Evolutionary conservation across 2,888 invertebrate species (phyloP), one percentile per base, ranked within the genome.

Genomic region (Melanotus villosus): DNA sequence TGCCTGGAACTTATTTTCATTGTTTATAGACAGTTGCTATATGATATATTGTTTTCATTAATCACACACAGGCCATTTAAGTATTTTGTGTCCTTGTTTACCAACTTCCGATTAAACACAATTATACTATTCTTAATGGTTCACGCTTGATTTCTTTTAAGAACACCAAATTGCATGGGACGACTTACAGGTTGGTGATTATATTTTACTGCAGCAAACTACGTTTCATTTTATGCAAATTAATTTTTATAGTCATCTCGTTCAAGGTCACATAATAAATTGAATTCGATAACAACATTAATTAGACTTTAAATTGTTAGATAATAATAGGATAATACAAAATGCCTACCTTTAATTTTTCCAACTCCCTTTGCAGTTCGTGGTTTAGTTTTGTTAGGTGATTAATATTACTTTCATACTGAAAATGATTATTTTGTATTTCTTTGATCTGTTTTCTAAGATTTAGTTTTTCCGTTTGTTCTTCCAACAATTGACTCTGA

Each of bases 391-490:
- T 80, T 19, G 75, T 75, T 54, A 83, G 71, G 65, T 80, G 78
- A 65, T 80, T 78, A 26, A 79, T 71, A 65, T 80, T 73, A 58
- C 77, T 79, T 73, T 83, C 75, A 75, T 80, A 70, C 62, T 83
- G 72, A 57, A 80, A 64, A 69, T 71, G 74, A 72, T 77, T 73
- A 72, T 75, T 72, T 77, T 80, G 32, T 80, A 76, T 69, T 26
- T 75, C 71, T 75, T 77, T 77, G 47, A 81, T 50, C 73, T 78
- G 75, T 65, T 80, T 77, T 69, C 80, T 78, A 43, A 84, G 73
- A 70, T 83, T 82, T 12, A 80, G 80, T 69, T 82, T 84, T 70
- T 84, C 81, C n/a, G 65, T 66, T 75, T 81, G 79, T 30, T 82
- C 41, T 70, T 82, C 77, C 74, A 82, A 62, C 80, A 84, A 81